These are phyloP conservation scores for Bellardia pandia DNA, from an alignment of 2,888 invertebrate species.

Conservation along the genomic window DNA sequence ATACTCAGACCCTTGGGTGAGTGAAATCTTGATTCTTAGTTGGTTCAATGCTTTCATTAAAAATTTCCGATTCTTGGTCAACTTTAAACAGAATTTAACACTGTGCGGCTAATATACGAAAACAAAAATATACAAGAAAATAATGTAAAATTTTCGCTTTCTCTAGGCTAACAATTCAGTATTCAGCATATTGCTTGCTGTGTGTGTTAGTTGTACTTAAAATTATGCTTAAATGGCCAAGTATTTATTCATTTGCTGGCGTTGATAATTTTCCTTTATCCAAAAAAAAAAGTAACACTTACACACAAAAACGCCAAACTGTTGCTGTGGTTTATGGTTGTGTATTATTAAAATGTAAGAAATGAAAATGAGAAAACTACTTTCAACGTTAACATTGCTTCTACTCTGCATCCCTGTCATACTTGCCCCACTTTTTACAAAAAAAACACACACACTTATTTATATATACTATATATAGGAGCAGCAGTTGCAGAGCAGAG, in stretches of 20 bases:
- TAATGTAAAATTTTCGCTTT: slow-evolving; percentile 6
- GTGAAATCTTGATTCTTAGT: too few species aligned
- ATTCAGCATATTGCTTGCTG: background rate
- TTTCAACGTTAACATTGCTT: background rate
- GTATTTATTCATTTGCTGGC: slow-evolving; percentile 8
- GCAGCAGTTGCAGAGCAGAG: slow-evolving; percentile 36
- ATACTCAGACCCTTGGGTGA: too few species aligned
- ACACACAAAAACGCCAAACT: slow-evolving; percentile 57
- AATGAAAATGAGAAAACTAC: slow-evolving; percentile 37
- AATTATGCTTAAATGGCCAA: slow-evolving; percentile 1
- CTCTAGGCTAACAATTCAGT: background rate
- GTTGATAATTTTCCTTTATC: slow-evolving; percentile 30
- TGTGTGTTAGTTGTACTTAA: background rate
- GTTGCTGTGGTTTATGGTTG: slow-evolving; percentile 69
- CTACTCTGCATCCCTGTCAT: background rate
- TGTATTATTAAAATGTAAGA: slow-evolving; percentile 51
- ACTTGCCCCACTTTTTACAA: background rate
- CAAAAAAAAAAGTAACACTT: background rate
- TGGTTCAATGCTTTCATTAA: too few species aligned
- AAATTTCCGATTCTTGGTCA: too few species aligned
- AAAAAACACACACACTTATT: background rate
- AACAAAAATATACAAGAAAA: background rate
- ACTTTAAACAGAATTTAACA: background rate
- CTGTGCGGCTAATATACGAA: background rate
- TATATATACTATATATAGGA: background rate